Evolutionary conservation across 2,888 invertebrate genomes (phyloP).

Genomic region (Bellardia pandia): DNA sequence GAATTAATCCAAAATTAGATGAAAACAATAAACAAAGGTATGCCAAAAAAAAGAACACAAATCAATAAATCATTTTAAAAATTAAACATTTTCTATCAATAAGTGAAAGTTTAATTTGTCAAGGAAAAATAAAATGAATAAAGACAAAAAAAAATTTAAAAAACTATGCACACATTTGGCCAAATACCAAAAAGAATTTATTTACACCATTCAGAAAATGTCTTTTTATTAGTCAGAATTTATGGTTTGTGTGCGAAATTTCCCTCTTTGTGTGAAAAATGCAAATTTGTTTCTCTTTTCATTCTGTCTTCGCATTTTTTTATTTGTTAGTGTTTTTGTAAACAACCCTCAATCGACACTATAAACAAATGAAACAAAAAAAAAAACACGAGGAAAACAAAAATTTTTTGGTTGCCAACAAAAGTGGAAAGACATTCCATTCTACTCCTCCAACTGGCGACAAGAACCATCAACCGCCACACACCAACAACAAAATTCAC

Average conservation of each 20-base stretch:
- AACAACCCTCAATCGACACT: conserved; percentile 47
- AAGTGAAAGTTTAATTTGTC: conserved; percentile 62
- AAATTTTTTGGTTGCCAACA: conserved; percentile 8
- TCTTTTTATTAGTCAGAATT: conserved; percentile 61
- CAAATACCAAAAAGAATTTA: conserved; percentile 59
- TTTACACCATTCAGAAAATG: conserved; percentile 42
- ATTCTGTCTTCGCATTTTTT: conserved; percentile 27
- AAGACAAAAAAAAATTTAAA: background rate
- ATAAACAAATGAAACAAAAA: conserved; percentile 20
- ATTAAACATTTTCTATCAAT: conserved; percentile 13
- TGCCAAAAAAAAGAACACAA: background rate
- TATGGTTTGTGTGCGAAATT: conserved; percentile 35
- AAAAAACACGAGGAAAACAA: background rate
- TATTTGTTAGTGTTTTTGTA: conserved; percentile 33
- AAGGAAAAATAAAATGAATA: conserved; percentile 26
- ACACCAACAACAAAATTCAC: conserved; percentile 52
- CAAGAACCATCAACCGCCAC: conserved; percentile 37
- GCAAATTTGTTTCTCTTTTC: background rate
- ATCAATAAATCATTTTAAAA: conserved; percentile 14
- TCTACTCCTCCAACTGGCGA: conserved; percentile 59
- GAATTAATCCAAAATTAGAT: conserved; percentile 40
- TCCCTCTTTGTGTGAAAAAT: conserved; percentile 21
- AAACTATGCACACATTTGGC: conserved; percentile 45
- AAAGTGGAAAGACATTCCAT: conserved; percentile 53
- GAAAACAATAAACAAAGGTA: conserved; percentile 58